These are phyloP conservation scores for Drosophila cognata DNA, from an alignment of 2,888 invertebrate species.

Conservation along the genomic window DNA sequence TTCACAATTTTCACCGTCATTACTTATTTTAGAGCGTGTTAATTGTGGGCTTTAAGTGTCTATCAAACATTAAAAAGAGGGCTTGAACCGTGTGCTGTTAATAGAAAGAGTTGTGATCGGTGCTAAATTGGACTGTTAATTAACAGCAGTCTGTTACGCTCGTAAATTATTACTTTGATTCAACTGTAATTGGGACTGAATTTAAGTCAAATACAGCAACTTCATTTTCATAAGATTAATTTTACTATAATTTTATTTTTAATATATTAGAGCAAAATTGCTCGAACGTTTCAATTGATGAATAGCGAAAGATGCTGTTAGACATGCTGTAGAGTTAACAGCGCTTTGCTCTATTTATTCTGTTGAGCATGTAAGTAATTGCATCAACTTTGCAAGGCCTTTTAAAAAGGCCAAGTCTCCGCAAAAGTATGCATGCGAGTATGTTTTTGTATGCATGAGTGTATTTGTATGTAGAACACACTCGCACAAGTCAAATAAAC, in stretches of 20 bases:
- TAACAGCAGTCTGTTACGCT: background rate
- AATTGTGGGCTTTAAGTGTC: slow-evolving; percentile 23
- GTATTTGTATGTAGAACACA: slow-evolving; percentile 3
- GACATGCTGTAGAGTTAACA: background rate
- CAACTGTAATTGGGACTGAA: background rate
- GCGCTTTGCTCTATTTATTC: background rate
- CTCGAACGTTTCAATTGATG: background rate
- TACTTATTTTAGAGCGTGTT: slow-evolving; percentile 16
- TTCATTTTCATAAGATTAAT: background rate
- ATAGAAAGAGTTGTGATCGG: slow-evolving; percentile 8
- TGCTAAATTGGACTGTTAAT: background rate
- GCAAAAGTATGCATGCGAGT: background rate
- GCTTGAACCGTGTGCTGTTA: slow-evolving; percentile 10
- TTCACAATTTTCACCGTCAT: slow-evolving; percentile 71
- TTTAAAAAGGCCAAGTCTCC: slow-evolving; percentile 20
- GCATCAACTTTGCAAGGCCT: slow-evolving; percentile 10
- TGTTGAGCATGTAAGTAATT: slow-evolving; percentile 19
- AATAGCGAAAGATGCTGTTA: background rate
- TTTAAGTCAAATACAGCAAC: background rate
- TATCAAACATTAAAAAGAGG: background rate
- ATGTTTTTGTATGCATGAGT: background rate
- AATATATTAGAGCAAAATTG: background rate
- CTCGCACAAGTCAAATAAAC: slow-evolving; percentile 72
- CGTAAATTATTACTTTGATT: background rate
- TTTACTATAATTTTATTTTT: background rate